Evolutionary conservation across 2,113 vertebrate genomes (phyloP).

Genomic region (Pipra filicauda): DNA sequence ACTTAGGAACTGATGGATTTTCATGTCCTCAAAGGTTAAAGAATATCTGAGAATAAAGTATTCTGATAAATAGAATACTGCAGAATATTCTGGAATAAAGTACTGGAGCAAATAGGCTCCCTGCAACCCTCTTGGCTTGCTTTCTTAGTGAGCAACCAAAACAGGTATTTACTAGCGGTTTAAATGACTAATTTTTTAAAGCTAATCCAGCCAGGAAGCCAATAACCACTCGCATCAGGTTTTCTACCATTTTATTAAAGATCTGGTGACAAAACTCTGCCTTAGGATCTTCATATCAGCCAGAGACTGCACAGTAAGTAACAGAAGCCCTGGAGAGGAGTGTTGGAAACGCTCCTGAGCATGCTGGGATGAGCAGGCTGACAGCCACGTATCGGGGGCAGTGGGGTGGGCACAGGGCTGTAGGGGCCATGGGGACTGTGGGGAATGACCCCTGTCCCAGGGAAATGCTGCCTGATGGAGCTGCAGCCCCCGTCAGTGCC

Average conservation of each 20-base stretch:
- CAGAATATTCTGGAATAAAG: not conserved
- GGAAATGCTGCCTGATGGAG: too few relatives aligned
- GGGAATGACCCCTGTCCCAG: not conserved
- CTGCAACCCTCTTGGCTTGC: not conserved
- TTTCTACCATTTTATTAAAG: not conserved
- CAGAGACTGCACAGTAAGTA: not conserved
- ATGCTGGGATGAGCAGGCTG: rapidly evolving
- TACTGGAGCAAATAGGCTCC: not conserved
- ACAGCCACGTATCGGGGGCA: rapidly evolving
- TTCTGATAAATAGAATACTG: not conserved
- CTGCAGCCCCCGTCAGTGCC: not conserved
- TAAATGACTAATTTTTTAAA: not conserved
- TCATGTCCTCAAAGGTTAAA: not conserved
- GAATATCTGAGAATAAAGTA: not conserved
- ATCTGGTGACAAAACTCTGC: not conserved
- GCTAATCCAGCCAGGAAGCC: not conserved
- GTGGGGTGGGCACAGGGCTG: rapidly evolving
- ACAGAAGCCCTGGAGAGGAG: not conserved
- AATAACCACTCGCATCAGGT: not conserved
- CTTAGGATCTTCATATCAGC: not conserved
- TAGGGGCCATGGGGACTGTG: not conserved
- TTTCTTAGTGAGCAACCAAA: not conserved
- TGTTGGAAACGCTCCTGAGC: rapidly evolving
- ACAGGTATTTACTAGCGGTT: not conserved
- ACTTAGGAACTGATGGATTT: not conserved